phyloP scores from a whole-genome alignment of 2,113 vertebrate species.

The Rhynchopsitta pachyrhyncha region DNA sequence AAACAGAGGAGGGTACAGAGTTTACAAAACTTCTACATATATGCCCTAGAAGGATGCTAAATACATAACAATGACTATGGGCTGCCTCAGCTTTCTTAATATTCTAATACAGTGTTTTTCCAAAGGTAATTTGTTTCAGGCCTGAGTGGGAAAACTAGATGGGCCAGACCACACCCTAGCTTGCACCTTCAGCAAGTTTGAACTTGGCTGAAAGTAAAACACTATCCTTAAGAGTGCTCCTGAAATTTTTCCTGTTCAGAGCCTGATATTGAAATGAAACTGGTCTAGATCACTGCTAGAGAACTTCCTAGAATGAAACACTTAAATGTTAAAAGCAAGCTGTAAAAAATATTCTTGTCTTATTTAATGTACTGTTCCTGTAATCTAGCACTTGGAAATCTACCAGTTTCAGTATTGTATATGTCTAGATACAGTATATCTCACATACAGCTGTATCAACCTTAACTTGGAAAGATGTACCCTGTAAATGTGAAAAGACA shows the following conservation, averaged over 20 bases:
- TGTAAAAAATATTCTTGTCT: conserved; percentile 2
- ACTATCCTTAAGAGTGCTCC: background rate
- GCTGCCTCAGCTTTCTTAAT: background rate
- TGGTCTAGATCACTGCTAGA: background rate
- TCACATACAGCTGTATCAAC: background rate
- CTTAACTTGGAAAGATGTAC: background rate
- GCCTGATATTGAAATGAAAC: background rate
- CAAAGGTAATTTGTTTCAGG: background rate
- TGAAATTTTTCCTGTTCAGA: background rate
- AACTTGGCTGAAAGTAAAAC: background rate
- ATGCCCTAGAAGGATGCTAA: background rate
- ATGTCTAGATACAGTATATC: background rate
- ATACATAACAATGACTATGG: background rate
- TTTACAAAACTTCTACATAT: background rate
- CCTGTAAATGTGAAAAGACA: conserved; percentile 48
- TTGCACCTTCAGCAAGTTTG: background rate
- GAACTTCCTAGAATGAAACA: background rate
- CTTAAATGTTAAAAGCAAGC: background rate
- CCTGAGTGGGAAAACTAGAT: background rate
- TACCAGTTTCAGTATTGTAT: background rate
- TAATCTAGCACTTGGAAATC: background rate
- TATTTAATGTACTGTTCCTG: background rate
- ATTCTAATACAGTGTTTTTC: background rate
- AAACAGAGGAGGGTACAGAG: background rate
- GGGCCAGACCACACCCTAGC: background rate